Base-by-base conservation (phyloP, 2,888 invertebrate genomes). In the Callinectes sapidus region DNA sequence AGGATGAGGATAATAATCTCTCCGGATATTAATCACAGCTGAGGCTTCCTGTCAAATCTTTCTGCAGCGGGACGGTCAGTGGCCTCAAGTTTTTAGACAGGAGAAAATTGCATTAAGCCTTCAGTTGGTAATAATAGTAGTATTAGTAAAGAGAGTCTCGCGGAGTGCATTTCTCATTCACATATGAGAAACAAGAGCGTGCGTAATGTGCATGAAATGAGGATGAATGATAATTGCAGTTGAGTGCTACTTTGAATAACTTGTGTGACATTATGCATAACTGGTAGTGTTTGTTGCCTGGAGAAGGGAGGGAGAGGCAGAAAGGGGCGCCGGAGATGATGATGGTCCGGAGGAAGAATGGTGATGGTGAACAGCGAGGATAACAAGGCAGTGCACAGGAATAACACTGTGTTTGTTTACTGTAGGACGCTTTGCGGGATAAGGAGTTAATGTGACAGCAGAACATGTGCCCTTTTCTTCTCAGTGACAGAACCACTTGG, bases 341-440 rank as follows among this genome's bases (percentile, higher is more conserved):
- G 81, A 16, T 32, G 81, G 35, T 23, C 18, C 16, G 81, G 35
- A n/a, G 81, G 35, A 35, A 35, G 81, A 35, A 35, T 2, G 81
- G 35, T 81, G 81, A 35, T 32, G 32, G 81, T 35, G 81, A 81
- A 71, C 35, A 35, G 61, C 61, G 14, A 81, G 81, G 81, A 35
- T 81, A 81, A 81, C 35, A 35, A 81, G 81, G 81, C 81, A 81
- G 81, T 81, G 81, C 81, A 81, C 32, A 81, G 35, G 35, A 32
- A 81, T 81, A 81, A 81, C 81, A 13, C 32, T 13, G 88, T 23
- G 88, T 88, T 88, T 88, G 71, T 89, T 66, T 66, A 48, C 66
- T 35, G 35, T 61, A 66, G 39, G 16, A 28, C 32, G 61, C 61
- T 48, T 23, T 6, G 39, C 28, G 66, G 35, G 28, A 89, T 39